Percentiles rank a stretch among this genome's conserved stretches.
Evolutionary conservation across 2,888 invertebrate genomes (phyloP).

Genomic region (Drosophila silvestris): DNA sequence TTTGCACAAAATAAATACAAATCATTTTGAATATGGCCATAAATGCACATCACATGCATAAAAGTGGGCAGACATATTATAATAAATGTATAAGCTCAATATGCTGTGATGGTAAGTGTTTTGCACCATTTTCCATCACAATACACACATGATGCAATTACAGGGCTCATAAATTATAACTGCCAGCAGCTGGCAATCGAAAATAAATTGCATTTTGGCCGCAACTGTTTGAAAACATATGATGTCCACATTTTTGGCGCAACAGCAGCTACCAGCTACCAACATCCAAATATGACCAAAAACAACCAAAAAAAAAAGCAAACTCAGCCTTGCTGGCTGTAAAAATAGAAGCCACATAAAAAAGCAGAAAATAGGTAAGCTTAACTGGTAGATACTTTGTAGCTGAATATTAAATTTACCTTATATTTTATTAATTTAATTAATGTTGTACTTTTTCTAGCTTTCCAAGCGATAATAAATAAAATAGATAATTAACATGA

Average conservation of each 20-base stretch:
- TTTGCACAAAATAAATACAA: constrained; percentile 18
- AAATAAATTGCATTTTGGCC: constrained; percentile 70
- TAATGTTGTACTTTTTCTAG: too few species aligned
- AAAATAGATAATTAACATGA: not conserved
- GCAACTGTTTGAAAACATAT: constrained; percentile 58
- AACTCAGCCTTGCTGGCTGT: constrained; percentile 37
- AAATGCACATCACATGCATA: constrained; percentile 29
- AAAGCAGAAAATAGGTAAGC: constrained; percentile 4
- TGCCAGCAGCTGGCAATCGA: constrained; percentile 72
- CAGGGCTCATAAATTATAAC: constrained; percentile 67
- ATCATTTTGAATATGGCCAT: constrained; percentile 24
- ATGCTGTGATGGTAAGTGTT: constrained; percentile 5
- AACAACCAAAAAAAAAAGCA: constrained; percentile 5
- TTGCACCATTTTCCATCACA: constrained; percentile 17
- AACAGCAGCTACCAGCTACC: constrained; percentile 30
- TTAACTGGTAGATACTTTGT: constrained; percentile 2
- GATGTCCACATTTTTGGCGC: constrained; percentile 57
- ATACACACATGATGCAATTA: constrained; percentile 55
- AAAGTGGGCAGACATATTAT: constrained; percentile 23
- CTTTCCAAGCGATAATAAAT: not conserved
- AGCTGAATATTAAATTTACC: not conserved
- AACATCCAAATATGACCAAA: constrained; percentile 17
- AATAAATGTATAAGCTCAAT: constrained; percentile 23
- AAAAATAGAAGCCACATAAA: constrained; percentile 40
- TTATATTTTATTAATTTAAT: not conserved